Percentiles rank a stretch among this genome's conserved stretches.
These are phyloP conservation scores for Sorex araneus DNA, from an alignment of 2,113 vertebrate genomes.

Conservation along the genomic window DNA sequence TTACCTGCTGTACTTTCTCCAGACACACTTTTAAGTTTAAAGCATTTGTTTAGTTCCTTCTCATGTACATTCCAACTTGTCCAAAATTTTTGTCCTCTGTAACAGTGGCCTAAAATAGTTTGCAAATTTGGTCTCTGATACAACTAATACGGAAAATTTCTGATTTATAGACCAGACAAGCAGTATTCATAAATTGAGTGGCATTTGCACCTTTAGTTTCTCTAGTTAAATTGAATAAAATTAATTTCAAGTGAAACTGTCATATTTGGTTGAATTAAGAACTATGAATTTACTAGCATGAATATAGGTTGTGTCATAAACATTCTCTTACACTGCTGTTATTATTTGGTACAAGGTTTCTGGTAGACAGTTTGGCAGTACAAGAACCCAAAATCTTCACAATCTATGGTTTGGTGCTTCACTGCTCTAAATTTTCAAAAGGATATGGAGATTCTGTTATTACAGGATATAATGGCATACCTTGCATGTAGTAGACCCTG, in stretches of 20 bases:
- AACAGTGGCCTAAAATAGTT: background rate
- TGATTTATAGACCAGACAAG: background rate
- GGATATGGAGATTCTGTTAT: background rate
- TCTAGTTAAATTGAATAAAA: background rate
- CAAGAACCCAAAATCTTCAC: background rate
- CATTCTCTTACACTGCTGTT: background rate
- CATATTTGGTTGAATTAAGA: background rate
- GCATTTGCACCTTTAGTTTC: background rate
- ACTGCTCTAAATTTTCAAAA: constrained; percentile 1
- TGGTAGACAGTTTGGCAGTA: background rate
- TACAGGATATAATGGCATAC: no score
- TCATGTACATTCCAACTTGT: background rate
- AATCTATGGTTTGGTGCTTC: background rate
- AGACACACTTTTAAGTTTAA: no score
- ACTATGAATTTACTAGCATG: background rate
- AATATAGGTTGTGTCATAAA: background rate
- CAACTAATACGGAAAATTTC: background rate
- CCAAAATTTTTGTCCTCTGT: background rate
- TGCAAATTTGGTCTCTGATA: background rate
- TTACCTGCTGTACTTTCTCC: background rate
- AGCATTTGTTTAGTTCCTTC: background rate
- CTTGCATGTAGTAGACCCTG: no score
- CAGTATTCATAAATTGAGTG: background rate
- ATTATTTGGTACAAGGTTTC: background rate
- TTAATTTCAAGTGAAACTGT: background rate